Evolutionary conservation across 2,113 vertebrate genomes (phyloP).

Genomic region (Serinus canaria): DNA sequence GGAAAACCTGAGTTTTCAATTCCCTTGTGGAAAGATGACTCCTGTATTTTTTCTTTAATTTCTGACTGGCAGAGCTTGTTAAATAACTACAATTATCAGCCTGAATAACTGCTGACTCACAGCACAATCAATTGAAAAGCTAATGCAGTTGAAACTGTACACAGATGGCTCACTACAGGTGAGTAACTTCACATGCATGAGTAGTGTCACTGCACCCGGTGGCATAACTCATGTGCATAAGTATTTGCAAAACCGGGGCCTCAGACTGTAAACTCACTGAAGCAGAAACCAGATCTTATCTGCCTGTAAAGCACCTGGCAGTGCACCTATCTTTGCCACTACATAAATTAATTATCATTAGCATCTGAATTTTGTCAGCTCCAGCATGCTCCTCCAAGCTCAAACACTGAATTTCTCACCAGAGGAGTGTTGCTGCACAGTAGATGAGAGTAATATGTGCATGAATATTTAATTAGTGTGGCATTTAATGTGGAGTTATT

Average conservation of each 20-base stretch:
- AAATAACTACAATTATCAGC: neutral
- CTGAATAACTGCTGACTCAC: neutral
- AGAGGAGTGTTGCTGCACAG: neutral
- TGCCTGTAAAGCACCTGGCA: conserved; percentile 48
- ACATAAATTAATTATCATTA: conserved; percentile 65
- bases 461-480: neutral
- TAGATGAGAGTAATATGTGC: rapidly evolving
- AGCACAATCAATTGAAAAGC: neutral
- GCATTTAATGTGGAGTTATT: neutral
- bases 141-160: conserved; percentile 42
- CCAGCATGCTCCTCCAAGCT: neutral
- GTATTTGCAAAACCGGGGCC: conserved; percentile 17
- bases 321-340: conserved; percentile 56
- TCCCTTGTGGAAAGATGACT: neutral
- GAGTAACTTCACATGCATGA: conserved; percentile 45
- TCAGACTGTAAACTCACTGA: conserved; percentile 29
- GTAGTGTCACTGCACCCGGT: neutral
- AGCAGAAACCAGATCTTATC: conserved; percentile 68
- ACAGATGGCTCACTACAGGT: conserved; percentile 21
- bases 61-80: neutral
- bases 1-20: neutral
- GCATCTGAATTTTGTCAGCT: conserved; percentile 57
- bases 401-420: neutral
- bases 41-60: neutral
- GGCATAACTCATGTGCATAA: conserved; percentile 29